These are phyloP conservation scores for Alethe diademata DNA, from an alignment of 2,113 vertebrate genomes.

Conservation along the genomic window DNA sequence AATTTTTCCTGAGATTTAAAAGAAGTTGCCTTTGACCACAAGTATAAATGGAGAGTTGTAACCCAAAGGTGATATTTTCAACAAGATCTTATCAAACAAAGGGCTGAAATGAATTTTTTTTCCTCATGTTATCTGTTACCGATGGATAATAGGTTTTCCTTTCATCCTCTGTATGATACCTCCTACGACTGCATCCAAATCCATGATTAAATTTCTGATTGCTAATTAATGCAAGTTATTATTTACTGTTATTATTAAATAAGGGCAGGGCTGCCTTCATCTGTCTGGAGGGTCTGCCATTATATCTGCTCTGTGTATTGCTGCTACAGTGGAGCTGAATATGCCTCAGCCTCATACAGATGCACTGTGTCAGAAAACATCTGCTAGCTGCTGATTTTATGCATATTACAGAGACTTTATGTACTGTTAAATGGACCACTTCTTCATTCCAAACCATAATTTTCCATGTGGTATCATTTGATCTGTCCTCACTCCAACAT, in stretches of 20 bases:
- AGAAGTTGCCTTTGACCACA: not conserved
- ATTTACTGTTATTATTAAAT: constrained; percentile 25
- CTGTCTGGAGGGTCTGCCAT: constrained; percentile 37
- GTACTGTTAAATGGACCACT: constrained; percentile 66
- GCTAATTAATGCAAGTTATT: constrained; percentile 37
- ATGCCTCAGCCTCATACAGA: constrained; percentile 18
- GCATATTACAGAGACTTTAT: constrained; percentile 62
- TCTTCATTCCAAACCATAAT: constrained; percentile 66
- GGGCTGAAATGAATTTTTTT: not conserved
- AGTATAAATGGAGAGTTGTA: not conserved
- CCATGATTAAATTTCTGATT: constrained; percentile 6
- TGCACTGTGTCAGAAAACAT: constrained; percentile 65
- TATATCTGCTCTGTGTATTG: constrained; percentile 20
- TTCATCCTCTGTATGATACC: not conserved
- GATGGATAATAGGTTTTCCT: not conserved
- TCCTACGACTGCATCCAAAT: not conserved
- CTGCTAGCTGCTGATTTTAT: constrained; percentile 68
- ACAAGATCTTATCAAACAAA: not conserved
- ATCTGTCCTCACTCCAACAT: constrained; percentile 58
- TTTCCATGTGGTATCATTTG: constrained; percentile 64
- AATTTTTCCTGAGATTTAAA: not conserved
- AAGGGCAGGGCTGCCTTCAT: constrained; percentile 16
- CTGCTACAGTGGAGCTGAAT: not conserved
- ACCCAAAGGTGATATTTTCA: not conserved
- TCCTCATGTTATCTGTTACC: not conserved